These are phyloP conservation scores for Erebia ligea DNA, from an alignment of 2,888 invertebrate species.

Conservation along the genomic window DNA sequence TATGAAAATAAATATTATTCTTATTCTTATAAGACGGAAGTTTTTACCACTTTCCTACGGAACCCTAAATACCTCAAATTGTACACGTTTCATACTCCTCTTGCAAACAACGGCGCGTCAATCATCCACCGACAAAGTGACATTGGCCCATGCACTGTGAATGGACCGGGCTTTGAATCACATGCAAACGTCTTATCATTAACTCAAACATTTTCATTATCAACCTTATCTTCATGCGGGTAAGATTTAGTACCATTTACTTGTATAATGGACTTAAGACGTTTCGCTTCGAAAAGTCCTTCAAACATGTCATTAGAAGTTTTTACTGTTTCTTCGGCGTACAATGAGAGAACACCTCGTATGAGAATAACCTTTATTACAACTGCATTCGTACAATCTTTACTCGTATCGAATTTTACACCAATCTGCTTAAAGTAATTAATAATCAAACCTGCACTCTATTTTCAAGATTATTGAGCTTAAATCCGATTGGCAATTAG, in stretches of 20 bases:
- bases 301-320: conserved; percentile 44
- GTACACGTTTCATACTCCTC: conserved; percentile 25
- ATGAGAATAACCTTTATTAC: conserved; percentile 52
- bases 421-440: conserved; percentile 7
- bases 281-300: conserved; percentile 25
- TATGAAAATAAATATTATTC: no score
- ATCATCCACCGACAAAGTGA: conserved; percentile 47
- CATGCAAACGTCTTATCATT: conserved; percentile 43
- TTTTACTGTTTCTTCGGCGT: conserved; percentile 45
- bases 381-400: conserved; percentile 48
- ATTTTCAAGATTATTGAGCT: conserved; percentile 15
- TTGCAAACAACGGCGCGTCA: conserved; percentile 35
- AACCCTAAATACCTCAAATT: conserved; percentile 22
- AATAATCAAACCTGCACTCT: conserved; percentile 26
- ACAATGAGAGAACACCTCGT: conserved; percentile 41
- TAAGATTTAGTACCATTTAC: conserved; percentile 30
- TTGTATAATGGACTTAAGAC: conserved; percentile 12
- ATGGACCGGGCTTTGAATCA: conserved; percentile 43
- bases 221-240: conserved; percentile 10
- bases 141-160: conserved; percentile 49
- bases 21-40: no score
- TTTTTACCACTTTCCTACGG: no score
- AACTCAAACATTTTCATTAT: conserved; percentile 26
- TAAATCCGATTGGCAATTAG: conserved; percentile 13
- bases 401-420: conserved; percentile 30